These are phyloP conservation scores for Coenobita brevimanus DNA, from an alignment of 1,140 invertebrate genomes.

Conservation along the genomic window DNA sequence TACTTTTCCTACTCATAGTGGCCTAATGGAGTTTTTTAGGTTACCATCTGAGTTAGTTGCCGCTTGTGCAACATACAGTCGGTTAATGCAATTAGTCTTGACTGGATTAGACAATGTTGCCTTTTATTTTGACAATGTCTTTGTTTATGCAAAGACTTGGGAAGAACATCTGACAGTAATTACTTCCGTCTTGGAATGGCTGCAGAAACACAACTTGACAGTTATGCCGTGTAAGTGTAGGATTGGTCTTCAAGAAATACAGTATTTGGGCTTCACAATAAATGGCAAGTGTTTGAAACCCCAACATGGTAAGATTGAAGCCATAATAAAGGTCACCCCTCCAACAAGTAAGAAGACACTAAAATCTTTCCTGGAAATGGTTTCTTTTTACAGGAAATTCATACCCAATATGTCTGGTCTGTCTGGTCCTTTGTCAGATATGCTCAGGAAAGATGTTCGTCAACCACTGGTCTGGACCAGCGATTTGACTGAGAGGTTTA, in stretches of 20 bases:
- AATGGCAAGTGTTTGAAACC: too few relatives aligned
- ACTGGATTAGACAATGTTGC: not conserved
- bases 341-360: slow-evolving; percentile 31
- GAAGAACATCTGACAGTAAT: slow-evolving; percentile 9
- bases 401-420: slow-evolving; percentile 15
- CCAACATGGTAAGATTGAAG: too few relatives aligned
- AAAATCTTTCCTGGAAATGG: slow-evolving; percentile 15
- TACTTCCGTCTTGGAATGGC: not conserved
- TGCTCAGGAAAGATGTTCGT: slow-evolving; percentile 4
- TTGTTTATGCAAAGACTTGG: not conserved
- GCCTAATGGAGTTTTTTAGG: slow-evolving; percentile 11
- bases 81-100: slow-evolving; percentile 12
- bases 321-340: not conserved
- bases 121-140: slow-evolving; percentile 10
- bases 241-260: too few relatives aligned
- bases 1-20: slow-evolving; percentile 17
- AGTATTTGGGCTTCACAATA: too few relatives aligned
- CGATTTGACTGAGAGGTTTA: not conserved
- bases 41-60: slow-evolving; percentile 13
- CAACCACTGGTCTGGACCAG: slow-evolving; percentile 2
- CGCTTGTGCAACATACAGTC: slow-evolving; percentile 20
- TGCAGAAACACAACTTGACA: not conserved
- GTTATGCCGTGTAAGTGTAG: too few relatives aligned
- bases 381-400: slow-evolving; percentile 48
- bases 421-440: slow-evolving; percentile 4